Evolutionary conservation across 2,888 invertebrate species (phyloP), one percentile per base, ranked within the genome.

Genomic region (Noctuana brunneofusca): DNA sequence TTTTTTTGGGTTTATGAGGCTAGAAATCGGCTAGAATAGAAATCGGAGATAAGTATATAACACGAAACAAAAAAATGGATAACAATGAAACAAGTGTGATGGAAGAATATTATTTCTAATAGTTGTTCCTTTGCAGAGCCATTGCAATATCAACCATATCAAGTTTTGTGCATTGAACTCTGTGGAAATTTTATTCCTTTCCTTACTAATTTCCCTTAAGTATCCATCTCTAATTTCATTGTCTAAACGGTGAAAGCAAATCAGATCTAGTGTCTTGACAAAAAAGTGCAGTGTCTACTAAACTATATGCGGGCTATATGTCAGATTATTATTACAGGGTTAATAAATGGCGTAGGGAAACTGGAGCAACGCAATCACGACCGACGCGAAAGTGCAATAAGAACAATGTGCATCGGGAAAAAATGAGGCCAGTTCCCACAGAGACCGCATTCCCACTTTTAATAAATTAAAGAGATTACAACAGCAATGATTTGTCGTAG

Each of bases 401-500:
- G 62, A 62, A 62, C 55, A 62, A 55, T 48, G 54, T 49, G 49
- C 49, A 62, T 55, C 49, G 62, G 41, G 49, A 63, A 63, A 63
- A 63, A 63, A 63, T 63, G 56, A 63, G 62, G 62, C 30, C 56
- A 56, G 62, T 46, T 63, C 63, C 63, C 63, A 63, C 50, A 63
- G 63, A 57, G 56, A 57, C 50, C 43, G 52, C 50, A 43, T 49
- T 56, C 56, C 50, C 52, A 52, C 56, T 63, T 63, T 63, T 57
- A 63, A 63, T 63, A 63, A 63, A 56, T 63, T 57, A 57, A 27
- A 30, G 16, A 38, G 63, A 63, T 63, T 57, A 63, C 63, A 56
- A 63, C 50, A 56, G 50, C 43, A 27, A 48, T 5, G 20, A 48
- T 48, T 46, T 46, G 22, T 8, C 46, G 18, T 20, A 18, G 46